These are phyloP conservation scores for Philopedon plagiatum DNA, from an alignment of 2,888 invertebrate species.

Conservation along the genomic window DNA sequence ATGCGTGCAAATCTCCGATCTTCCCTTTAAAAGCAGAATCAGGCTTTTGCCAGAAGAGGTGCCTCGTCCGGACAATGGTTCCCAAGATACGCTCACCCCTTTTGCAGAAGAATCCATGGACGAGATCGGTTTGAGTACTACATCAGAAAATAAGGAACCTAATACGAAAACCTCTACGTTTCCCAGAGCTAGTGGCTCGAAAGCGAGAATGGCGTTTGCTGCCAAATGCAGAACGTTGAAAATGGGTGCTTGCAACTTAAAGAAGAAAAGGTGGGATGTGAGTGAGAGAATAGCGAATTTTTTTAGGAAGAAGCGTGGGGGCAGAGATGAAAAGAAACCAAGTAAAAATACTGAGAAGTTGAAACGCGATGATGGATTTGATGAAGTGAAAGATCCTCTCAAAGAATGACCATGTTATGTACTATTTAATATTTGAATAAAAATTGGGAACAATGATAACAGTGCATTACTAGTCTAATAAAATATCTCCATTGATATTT, in stretches of 20 bases:
- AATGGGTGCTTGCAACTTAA: conserved; percentile 51
- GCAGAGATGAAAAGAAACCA: conserved; percentile 14
- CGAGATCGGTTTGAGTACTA: conserved; percentile 48
- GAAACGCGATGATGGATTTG: conserved; percentile 22
- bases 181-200: conserved; percentile 54
- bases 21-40: conserved; percentile 41
- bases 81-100: conserved; percentile 42
- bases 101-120: conserved; percentile 48
- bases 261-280: conserved; percentile 60
- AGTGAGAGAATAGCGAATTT: conserved; percentile 58
- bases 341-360: conserved; percentile 44
- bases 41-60: conserved; percentile 49
- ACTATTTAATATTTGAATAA: not conserved
- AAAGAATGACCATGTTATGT: conserved; percentile 4
- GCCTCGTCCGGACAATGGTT: conserved; percentile 51
- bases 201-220: conserved; percentile 50
- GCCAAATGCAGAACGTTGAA: conserved; percentile 55
- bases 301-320: conserved; percentile 46
- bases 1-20: conserved; percentile 53
- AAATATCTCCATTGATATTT: no score
- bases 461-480: not conserved
- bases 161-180: conserved; percentile 56
- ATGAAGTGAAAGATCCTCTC: not conserved
- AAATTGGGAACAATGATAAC: not conserved
- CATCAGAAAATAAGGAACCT: not conserved